Conservation (phyloP, 2,888 invertebrate genomes). For the Morpho helenor region DNA sequence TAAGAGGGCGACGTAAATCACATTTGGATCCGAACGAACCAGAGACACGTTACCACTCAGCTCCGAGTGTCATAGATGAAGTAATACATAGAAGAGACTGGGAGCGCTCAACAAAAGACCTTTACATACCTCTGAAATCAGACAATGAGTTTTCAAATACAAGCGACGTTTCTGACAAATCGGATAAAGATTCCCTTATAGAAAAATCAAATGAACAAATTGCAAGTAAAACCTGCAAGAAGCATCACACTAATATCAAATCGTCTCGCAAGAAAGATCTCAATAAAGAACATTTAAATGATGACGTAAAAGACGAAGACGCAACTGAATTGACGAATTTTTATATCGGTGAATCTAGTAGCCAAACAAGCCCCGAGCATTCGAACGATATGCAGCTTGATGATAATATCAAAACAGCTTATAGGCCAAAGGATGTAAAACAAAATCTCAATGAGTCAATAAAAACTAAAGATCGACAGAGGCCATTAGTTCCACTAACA, state of each 20-base stretch:
- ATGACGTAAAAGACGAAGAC: conserved; percentile 58
- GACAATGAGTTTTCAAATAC: conserved; percentile 34
- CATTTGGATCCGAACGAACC: conserved; percentile 37
- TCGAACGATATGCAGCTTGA: conserved; percentile 20
- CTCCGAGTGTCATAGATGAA: conserved; percentile 68
- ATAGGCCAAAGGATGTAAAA: conserved; percentile 55
- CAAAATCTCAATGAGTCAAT: conserved; percentile 63
- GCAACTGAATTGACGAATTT: conserved; percentile 51
- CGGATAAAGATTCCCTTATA: conserved; percentile 13
- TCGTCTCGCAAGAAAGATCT: conserved; percentile 44
- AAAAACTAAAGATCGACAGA: conserved; percentile 46
- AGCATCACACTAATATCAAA: conserved; percentile 65
- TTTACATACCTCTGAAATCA: conserved; percentile 49
- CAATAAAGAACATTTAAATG: conserved; percentile 38
- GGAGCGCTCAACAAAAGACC: conserved; percentile 61
- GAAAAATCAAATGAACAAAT: conserved; percentile 36
- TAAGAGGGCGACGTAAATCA: conserved; percentile 47
- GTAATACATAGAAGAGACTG: conserved; percentile 65
- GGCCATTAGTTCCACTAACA: conserved; percentile 40
- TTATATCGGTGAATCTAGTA: conserved; percentile 53
- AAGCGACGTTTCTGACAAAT: conserved; percentile 33
- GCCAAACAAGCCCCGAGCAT: conserved; percentile 18
- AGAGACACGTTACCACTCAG: conserved; percentile 61
- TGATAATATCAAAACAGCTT: conserved; percentile 31
- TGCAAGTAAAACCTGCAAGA: conserved; percentile 48